Evolutionary conservation across 2,888 invertebrate species (phyloP), one percentile per base, ranked within the genome.

Genomic region (Patella depressa): DNA sequence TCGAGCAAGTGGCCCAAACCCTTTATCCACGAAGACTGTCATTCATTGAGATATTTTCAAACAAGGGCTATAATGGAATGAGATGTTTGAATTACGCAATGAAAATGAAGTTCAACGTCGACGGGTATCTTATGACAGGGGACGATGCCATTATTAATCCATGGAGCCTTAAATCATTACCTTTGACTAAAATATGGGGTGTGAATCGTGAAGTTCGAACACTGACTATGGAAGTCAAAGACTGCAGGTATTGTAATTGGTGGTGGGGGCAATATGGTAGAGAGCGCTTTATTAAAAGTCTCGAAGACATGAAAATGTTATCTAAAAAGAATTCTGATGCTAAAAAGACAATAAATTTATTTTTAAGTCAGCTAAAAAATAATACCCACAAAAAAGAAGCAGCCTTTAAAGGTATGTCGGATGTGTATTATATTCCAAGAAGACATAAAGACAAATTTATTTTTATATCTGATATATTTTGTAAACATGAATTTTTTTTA

Each of bases 91-190:
- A 72, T 4, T 77, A 72, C 5, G 83, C 83, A 7, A 72, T 76
- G 34, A 57, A 75, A 19, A 80, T 85, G 81, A 72, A 76, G n/a
- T 80, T 82, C 76, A 80, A 82, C 14, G 77, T 80, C 11, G 75
- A 57, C 7, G 85, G 81, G 2, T 80, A 78, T 74, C 73, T 85
- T 34, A 76, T 77, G 73, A 74, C 81, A 19, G 70, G 79, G 0
- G 82, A 83, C 17, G 70, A 65, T 7, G 78, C 79, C 76, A 78
- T 77, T 74, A 24, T 84, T 19, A 55, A 65, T 29, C 34, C 34
- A 4, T 74, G 74, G 74, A 65, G 45, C n/a, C 34, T 74, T 65
- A 7, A 14, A 7, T 24, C 29, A 24, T 53, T 74, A 34, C 74
- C 74, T 14, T 15, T n/a, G 17, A 17, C 57, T n/a, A 53, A 34